These are phyloP conservation scores for Epinephelus coioides DNA, from an alignment of 2,797 vertebrate species.

Conservation along the genomic window DNA sequence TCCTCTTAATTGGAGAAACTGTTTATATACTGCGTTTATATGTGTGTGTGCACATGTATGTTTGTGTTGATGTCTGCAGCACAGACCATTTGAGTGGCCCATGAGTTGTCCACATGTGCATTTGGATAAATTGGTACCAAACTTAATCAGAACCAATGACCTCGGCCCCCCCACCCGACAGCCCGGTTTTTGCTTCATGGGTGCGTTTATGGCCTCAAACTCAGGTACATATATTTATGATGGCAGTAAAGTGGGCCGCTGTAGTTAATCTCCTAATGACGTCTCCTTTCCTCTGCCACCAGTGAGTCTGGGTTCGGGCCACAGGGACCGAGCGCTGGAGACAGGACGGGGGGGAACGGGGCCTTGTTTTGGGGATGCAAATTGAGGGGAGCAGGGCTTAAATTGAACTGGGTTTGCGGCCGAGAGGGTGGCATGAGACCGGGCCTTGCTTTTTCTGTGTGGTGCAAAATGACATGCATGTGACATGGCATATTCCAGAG, in stretches of 20 bases:
- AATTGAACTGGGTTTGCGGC: constrained; percentile 29
- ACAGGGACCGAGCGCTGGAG: constrained; percentile 53
- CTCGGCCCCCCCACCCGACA: constrained; percentile 13
- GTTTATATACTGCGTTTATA: constrained; percentile 7
- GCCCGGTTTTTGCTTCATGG: constrained; percentile 33
- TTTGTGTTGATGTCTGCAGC: constrained; percentile 17
- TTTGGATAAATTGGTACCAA: constrained; percentile 47
- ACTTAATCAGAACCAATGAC: constrained; percentile 69
- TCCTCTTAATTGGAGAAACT: constrained; percentile 19
- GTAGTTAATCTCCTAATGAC: constrained; percentile 77
- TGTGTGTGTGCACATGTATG: background rate
- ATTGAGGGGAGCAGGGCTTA: constrained; percentile 11
- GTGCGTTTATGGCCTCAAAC: constrained; percentile 64
- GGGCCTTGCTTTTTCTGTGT: constrained; percentile 1
- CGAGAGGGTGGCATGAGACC: background rate
- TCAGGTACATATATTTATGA: constrained; percentile 77
- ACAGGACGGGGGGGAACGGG: constrained; percentile 15
- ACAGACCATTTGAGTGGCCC: constrained; percentile 10
- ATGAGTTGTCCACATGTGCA: constrained; percentile 20
- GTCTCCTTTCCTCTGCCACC: constrained; percentile 71
- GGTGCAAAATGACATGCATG: constrained; percentile 51
- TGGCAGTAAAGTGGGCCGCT: constrained; percentile 73
- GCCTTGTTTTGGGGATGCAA: constrained; percentile 41
- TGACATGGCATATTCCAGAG: constrained; percentile 60
- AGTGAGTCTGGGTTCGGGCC: constrained; percentile 70